These are phyloP conservation scores for Leptodactylus fuscus DNA, from an alignment of 2,113 vertebrate genomes.

Conservation along the genomic window DNA sequence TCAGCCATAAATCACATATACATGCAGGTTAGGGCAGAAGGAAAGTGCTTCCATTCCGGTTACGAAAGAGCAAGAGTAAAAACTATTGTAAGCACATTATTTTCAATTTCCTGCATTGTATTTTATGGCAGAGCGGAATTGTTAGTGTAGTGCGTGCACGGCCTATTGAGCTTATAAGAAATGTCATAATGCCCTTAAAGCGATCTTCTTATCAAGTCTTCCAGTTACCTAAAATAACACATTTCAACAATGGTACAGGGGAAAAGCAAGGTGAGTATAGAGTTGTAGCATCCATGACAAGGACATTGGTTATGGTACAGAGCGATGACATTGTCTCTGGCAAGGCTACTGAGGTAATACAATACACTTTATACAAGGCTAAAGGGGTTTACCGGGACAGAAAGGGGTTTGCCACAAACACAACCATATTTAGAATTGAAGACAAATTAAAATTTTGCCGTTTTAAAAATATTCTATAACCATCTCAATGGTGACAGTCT, in stretches of 20 bases:
- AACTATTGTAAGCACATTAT: conserved; percentile 14
- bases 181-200: not conserved
- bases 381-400: too few relatives aligned
- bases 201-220: not conserved
- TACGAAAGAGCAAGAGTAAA: not conserved
- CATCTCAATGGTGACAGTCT: too few relatives aligned
- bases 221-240: not conserved
- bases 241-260: not conserved
- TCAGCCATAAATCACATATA: conserved; percentile 31
- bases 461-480: too few relatives aligned
- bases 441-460: too few relatives aligned
- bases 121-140: conserved; percentile 13
- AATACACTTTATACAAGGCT: too few relatives aligned
- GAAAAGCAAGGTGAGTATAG: not conserved
- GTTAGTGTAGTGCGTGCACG: not conserved
- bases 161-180: not conserved
- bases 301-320: not conserved
- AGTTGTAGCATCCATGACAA: not conserved
- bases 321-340: not conserved
- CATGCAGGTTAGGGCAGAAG: conserved; percentile 4
- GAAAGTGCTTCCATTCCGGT: conserved; percentile 16
- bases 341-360: too few relatives aligned
- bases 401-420: too few relatives aligned
- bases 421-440: too few relatives aligned
- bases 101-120: conserved; percentile 25